These are phyloP conservation scores for Agriopis leucophaearia DNA, from an alignment of 2,888 invertebrate species.

Conservation along the genomic window DNA sequence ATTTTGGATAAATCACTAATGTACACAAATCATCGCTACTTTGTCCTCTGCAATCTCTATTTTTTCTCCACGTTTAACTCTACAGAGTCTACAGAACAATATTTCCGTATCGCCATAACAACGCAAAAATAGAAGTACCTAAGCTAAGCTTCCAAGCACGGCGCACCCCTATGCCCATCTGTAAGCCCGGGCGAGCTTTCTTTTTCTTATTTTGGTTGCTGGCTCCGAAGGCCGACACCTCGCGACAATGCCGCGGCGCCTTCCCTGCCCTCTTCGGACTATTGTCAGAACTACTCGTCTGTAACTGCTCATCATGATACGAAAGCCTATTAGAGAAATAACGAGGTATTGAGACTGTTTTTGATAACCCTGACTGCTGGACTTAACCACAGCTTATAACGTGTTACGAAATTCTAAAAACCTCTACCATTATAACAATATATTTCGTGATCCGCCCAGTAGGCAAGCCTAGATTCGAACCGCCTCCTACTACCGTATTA, in stretches of 20 bases:
- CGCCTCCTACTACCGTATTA: conserved; percentile 4
- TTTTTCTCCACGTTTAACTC: no score
- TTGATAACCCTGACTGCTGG: background rate
- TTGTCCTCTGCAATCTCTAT: background rate
- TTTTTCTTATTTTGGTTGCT: conserved; percentile 58
- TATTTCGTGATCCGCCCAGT: background rate
- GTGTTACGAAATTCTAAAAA: background rate
- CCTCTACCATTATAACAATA: background rate
- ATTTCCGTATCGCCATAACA: no score
- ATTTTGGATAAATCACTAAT: no score
- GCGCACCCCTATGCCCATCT: conserved; percentile 53
- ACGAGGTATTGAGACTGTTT: background rate
- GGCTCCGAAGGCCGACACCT: conserved; percentile 66
- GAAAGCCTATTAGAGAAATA: background rate
- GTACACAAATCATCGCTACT: background rate
- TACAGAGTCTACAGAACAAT: no score
- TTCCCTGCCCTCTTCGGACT: conserved; percentile 41
- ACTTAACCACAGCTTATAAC: no score
- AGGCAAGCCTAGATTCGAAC: conserved; percentile 3
- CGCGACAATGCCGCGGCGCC: conserved; percentile 65
- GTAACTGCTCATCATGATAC: conserved; percentile 4
- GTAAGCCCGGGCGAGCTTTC: conserved; percentile 43
- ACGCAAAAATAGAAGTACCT: background rate
- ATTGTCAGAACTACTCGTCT: conserved; percentile 41
- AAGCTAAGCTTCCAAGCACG: background rate